Evolutionary conservation across 2,797 vertebrate species (phyloP).

Genomic region (Etheostoma perlongum): DNA sequence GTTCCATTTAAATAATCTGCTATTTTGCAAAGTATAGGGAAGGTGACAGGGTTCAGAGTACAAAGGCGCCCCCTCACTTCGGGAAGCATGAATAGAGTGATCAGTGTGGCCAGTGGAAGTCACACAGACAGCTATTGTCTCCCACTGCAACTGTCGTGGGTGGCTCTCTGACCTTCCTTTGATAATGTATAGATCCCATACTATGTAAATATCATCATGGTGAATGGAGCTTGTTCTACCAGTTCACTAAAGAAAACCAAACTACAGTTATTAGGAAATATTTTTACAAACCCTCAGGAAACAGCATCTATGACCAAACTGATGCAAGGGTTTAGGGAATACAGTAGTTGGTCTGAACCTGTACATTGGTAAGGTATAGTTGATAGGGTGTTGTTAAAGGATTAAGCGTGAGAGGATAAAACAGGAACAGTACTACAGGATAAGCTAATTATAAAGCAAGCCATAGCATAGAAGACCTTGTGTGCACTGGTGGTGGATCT

Average conservation of each 20-base stretch:
- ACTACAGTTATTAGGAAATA: not conserved
- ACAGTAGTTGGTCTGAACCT: constrained; percentile 24
- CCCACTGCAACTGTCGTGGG: constrained; percentile 61
- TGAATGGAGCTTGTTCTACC: constrained; percentile 18
- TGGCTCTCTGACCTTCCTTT: constrained; percentile 52
- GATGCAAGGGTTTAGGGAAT: constrained; percentile 15
- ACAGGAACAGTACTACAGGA: constrained; percentile 52
- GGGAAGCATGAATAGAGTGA: constrained; percentile 77
- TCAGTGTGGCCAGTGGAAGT: constrained; percentile 71
- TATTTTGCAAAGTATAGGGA: constrained; percentile 52
- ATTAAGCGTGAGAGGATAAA: constrained; percentile 78
- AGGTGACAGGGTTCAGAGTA: constrained; percentile 79
- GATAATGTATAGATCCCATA: constrained; percentile 49
- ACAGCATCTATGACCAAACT: constrained; percentile 9
- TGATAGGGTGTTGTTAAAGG: constrained; percentile 62
- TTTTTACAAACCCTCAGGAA: not conserved
- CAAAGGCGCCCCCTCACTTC: constrained; percentile 74
- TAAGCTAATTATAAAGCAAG: constrained; percentile 77
- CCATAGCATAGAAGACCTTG: constrained; percentile 12
- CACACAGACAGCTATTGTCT: constrained; percentile 81
- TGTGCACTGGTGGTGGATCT: constrained; percentile 20
- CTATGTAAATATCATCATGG: constrained; percentile 19
- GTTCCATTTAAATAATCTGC: constrained; percentile 38
- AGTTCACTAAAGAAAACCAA: constrained; percentile 18
- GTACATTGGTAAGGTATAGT: constrained; percentile 16